Base-by-base conservation (phyloP, 2,113 vertebrate genomes). In the Perccottus glenii region DNA sequence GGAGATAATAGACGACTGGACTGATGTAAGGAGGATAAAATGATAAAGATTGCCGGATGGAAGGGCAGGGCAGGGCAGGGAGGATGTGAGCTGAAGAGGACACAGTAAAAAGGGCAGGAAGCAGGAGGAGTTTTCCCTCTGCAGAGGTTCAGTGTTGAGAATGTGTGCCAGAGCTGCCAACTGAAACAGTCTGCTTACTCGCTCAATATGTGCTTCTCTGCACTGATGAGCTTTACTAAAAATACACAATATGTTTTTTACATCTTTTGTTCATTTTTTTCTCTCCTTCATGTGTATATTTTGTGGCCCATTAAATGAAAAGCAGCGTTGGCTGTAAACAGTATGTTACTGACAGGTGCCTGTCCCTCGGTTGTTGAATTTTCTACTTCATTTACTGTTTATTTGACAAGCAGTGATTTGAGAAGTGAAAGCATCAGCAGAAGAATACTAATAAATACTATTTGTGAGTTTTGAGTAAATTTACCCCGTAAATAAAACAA, bases 81-180 rank as follows among this genome's bases (percentile, higher is more conserved):
- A 71, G 69, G 80, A 81, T 64, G 64, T 68, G 43, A 64, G 50
- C 56, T 52, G 27, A 27, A 15, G 58, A 78, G 33, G 64, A 38
- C 38, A 60, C 61, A 67, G 70, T 42, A 78, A 69, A 75, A 81
- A 61, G 56, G 51, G 61, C 45, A 67, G 68, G 58, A 67, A 69
- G 70, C 66, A 74, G 51, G 66, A 53, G 66, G 78, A 80, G 80
- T 87, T 85, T 75, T 70, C 33, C 53, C 75, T 78, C 78, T 80
- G 84, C 83, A 85, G 80, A 82, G 73, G 64, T 81, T 77, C 40
- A 59, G 63, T 38, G 9, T 60, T 46, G 58, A 44, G 65, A 74
- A 87, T 84, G 60, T 81, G 66, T 81, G 82, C 82, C 83, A 85
- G 71, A 77, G 71, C 73, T 80, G 53, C 63, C 19, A 66, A 73